These are phyloP conservation scores for Laothoe populi DNA, from an alignment of 2,888 invertebrate genomes.

Conservation along the genomic window DNA sequence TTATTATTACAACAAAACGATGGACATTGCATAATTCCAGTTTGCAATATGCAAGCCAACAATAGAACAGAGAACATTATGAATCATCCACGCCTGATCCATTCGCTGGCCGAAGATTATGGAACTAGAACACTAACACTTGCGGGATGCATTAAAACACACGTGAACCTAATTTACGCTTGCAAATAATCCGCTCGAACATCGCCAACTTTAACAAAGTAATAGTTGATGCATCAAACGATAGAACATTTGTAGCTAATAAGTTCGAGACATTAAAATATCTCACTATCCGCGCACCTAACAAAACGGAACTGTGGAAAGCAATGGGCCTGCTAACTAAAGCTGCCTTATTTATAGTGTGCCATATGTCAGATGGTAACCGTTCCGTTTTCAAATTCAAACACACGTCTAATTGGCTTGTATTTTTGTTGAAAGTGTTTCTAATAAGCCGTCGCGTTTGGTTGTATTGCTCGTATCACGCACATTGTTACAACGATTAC, in stretches of 20 bases:
- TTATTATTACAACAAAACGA: slow-evolving; percentile 55
- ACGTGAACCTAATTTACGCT: slow-evolving; percentile 83
- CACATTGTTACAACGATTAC: slow-evolving; percentile 77
- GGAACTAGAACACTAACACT: slow-evolving; percentile 81
- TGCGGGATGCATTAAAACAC: slow-evolving; percentile 81
- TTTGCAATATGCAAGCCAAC: slow-evolving; percentile 74
- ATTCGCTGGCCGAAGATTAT: slow-evolving; percentile 79
- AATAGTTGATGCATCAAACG: slow-evolving; percentile 79
- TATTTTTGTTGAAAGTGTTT: slow-evolving; percentile 81
- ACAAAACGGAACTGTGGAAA: slow-evolving; percentile 60
- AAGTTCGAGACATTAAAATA: slow-evolving; percentile 75
- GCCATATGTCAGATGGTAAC: slow-evolving; percentile 81
- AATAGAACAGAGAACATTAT: slow-evolving; percentile 78
- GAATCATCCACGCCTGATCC: slow-evolving; percentile 80
- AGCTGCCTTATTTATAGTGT: slow-evolving; percentile 76
- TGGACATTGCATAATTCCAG: slow-evolving; percentile 75
- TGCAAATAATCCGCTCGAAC: slow-evolving; percentile 65
- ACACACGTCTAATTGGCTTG: slow-evolving; percentile 80
- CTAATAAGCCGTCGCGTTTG: slow-evolving; percentile 72
- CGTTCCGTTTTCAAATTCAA: slow-evolving; percentile 79
- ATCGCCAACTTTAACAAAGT: slow-evolving; percentile 76
- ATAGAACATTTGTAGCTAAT: slow-evolving; percentile 75
- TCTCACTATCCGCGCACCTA: slow-evolving; percentile 54
- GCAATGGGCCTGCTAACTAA: slow-evolving; percentile 63
- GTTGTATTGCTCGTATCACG: slow-evolving; percentile 46